These are phyloP conservation scores for Seriola dumerili DNA, from an alignment of 2,113 vertebrate species.

Conservation along the genomic window DNA sequence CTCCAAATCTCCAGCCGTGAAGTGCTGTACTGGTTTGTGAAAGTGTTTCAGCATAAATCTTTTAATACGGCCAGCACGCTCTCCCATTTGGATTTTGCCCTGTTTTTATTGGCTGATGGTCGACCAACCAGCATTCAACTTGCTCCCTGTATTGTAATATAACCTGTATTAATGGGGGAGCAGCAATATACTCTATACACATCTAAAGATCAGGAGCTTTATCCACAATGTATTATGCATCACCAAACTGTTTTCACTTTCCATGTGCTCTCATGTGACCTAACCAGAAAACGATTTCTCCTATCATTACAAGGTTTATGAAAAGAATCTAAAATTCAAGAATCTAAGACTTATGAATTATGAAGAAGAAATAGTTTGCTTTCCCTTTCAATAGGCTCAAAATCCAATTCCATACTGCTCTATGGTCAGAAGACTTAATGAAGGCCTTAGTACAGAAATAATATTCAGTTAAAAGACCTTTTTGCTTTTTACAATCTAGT, in stretches of 20 bases:
- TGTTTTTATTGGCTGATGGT: conserved; percentile 32
- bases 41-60: conserved; percentile 56
- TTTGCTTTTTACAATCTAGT: conserved; percentile 20
- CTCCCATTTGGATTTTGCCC: conserved; percentile 40
- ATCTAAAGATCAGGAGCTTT: conserved; percentile 20
- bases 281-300: neutral
- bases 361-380: neutral
- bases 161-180: conserved; percentile 11
- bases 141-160: conserved; percentile 15
- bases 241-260: neutral
- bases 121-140: conserved; percentile 11
- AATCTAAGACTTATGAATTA: neutral
- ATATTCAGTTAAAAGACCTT: conserved; percentile 14
- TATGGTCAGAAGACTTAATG: conserved; percentile 31
- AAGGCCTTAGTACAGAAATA: conserved; percentile 1
- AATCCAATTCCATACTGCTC: neutral
- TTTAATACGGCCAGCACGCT: conserved; percentile 47
- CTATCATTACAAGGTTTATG: neutral
- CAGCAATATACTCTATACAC: conserved; percentile 12
- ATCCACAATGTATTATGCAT: conserved; percentile 1
- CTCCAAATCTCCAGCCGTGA: conserved; percentile 48
- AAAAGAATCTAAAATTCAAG: neutral
- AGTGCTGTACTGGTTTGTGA: conserved; percentile 40
- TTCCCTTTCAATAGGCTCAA: neutral
- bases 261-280: neutral